Conservation (phyloP, 2,113 vertebrate genomes). For the Eleginops maclovinus region DNA sequence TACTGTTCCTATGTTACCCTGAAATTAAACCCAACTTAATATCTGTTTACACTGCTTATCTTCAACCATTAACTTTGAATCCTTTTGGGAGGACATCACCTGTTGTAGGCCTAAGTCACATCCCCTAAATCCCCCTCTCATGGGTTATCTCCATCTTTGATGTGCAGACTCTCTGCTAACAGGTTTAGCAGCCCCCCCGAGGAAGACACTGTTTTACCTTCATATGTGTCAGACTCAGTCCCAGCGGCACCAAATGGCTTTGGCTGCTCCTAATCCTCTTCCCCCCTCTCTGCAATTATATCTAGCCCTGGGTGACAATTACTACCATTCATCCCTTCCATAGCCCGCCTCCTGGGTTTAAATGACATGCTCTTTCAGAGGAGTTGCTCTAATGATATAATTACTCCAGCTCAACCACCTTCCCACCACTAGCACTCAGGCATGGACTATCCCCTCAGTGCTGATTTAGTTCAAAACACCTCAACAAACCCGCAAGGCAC, state of each 20-base stretch:
- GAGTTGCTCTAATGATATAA: slow-evolving; percentile 78
- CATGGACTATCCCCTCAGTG: slow-evolving; percentile 44
- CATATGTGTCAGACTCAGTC: slow-evolving; percentile 66
- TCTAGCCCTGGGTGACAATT: slow-evolving; percentile 80
- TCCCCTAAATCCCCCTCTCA: not conserved
- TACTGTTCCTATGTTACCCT: not conserved
- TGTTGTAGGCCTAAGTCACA: slow-evolving; percentile 10
- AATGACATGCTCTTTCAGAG: slow-evolving; percentile 76
- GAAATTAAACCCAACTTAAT: not conserved
- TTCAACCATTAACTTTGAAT: not conserved
- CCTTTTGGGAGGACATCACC: slow-evolving; percentile 17
- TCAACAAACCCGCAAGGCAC: slow-evolving; percentile 24
- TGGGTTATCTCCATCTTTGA: slow-evolving; percentile 49
- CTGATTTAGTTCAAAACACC: slow-evolving; percentile 59
- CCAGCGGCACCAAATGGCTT: slow-evolving; percentile 75
- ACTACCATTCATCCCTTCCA: slow-evolving; percentile 70
- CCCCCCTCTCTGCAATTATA: slow-evolving; percentile 75
- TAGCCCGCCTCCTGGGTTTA: slow-evolving; percentile 68
- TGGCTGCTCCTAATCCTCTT: slow-evolving; percentile 72
- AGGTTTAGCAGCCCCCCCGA: slow-evolving; percentile 19
- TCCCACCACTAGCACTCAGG: slow-evolving; percentile 42
- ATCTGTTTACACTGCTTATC: not conserved
- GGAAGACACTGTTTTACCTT: slow-evolving; percentile 56
- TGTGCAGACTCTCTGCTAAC: slow-evolving; percentile 45
- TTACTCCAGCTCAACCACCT: slow-evolving; percentile 73